Evolutionary conservation across 2,888 invertebrate species (phyloP).

Genomic region (Drosophila suboccidentalis): DNA sequence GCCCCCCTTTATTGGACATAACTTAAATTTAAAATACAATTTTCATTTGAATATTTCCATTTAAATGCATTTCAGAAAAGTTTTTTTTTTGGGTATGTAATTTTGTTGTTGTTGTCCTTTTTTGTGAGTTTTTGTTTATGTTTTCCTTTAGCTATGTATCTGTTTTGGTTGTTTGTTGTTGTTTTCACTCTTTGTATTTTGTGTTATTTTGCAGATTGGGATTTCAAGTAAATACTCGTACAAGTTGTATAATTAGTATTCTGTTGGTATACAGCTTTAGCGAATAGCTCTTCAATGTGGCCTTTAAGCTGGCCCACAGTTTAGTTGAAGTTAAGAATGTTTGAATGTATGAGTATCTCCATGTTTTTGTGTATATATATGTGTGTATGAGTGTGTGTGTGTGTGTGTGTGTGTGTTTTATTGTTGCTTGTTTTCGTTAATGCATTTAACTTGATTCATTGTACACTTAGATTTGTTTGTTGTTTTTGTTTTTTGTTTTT

Average conservation of each 20-base stretch:
- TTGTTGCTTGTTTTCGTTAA: constrained; percentile 44
- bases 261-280: constrained; percentile 16
- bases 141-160: constrained; percentile 15
- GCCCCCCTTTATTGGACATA: constrained; percentile 55
- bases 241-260: constrained; percentile 24
- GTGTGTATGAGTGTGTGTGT: background rate
- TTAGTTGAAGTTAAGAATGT: constrained; percentile 27
- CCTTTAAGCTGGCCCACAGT: constrained; percentile 13
- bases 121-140: constrained; percentile 8
- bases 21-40: constrained; percentile 76
- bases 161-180: constrained; percentile 13
- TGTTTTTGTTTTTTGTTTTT: constrained; percentile 6
- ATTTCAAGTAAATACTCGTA: constrained; percentile 39
- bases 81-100: constrained; percentile 37
- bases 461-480: constrained; percentile 40
- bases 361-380: background rate
- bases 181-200: constrained; percentile 19
- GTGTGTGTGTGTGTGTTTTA: constrained; percentile 20
- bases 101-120: constrained; percentile 18
- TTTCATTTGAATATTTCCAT: constrained; percentile 69
- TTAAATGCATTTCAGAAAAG: constrained; percentile 80
- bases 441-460: constrained; percentile 49
- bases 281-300: constrained; percentile 24
- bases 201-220: constrained; percentile 11
- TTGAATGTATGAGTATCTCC: constrained; percentile 4